phyloP scores from a whole-genome alignment of 2,113 vertebrate genomes.

The Syngnathus scovelli region DNA sequence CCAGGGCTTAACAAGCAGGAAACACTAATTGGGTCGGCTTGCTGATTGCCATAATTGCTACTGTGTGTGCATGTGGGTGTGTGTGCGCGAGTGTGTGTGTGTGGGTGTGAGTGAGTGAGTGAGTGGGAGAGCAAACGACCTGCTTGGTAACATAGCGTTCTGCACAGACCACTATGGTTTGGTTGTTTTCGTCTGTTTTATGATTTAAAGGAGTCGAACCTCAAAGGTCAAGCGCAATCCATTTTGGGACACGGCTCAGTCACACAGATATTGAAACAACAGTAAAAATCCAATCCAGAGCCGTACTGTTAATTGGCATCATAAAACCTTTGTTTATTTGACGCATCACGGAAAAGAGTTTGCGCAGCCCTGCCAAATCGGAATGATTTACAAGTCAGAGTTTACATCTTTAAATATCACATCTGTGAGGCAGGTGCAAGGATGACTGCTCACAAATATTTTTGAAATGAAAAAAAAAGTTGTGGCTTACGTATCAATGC shows the following conservation, averaged over 20 bases:
- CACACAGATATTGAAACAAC: not conserved
- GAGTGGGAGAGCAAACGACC: slow-evolving; percentile 39
- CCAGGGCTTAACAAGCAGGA: slow-evolving; percentile 84
- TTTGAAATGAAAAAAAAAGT: no score
- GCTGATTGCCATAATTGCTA: slow-evolving; percentile 98
- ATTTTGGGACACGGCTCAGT: not conserved
- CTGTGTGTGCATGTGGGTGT: slow-evolving; percentile 76
- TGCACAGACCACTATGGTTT: slow-evolving; percentile 28
- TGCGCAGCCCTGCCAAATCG: no score
- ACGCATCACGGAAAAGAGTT: no score
- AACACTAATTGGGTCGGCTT: slow-evolving; percentile 97
- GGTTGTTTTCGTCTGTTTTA: slow-evolving; percentile 11
- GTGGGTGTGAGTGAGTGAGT: slow-evolving; percentile 14
- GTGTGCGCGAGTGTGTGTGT: slow-evolving; percentile 23
- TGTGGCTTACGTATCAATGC: no score
- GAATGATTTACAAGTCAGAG: no score
- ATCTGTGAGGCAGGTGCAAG: no score
- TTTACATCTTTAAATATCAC: no score
- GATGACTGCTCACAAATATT: no score
- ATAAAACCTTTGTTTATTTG: no score
- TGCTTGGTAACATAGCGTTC: slow-evolving; percentile 40
- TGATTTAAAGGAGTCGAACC: not conserved
- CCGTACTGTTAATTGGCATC: no score
- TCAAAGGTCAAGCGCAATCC: not conserved
- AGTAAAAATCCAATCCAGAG: no score